A percentile compares a stretch with the other conserved stretches of the same genome.
These are phyloP conservation scores for Alitta virens DNA, from an alignment of 2,888 invertebrate genomes.

Conservation along the genomic window DNA sequence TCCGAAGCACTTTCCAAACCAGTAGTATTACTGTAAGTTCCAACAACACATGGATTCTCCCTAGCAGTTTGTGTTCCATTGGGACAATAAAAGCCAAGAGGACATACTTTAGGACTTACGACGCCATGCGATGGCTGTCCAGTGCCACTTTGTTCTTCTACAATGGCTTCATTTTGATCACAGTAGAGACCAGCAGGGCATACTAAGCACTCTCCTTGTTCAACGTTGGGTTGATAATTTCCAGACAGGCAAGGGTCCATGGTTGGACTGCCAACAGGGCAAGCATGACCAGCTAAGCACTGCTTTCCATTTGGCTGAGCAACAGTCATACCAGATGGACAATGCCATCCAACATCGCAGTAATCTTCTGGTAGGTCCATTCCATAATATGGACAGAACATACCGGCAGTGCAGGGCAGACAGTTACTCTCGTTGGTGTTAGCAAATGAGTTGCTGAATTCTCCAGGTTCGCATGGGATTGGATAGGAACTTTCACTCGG, in stretches of 20 bases:
- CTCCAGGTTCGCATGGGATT: constrained; percentile 44
- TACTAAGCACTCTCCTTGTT: constrained; percentile 37
- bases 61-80: constrained; percentile 43
- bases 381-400: constrained; percentile 39
- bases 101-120: constrained; percentile 49
- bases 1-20: constrained; percentile 39
- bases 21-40: constrained; percentile 49
- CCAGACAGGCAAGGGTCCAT: constrained; percentile 49
- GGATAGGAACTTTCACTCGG: constrained; percentile 41
- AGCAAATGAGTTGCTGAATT: constrained; percentile 39
- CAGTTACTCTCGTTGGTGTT: constrained; percentile 46
- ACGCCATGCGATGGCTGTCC: constrained; percentile 50
- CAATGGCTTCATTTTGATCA: constrained; percentile 49
- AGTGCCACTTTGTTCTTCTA: constrained; percentile 48
- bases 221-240: constrained; percentile 42
- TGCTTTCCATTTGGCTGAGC: constrained; percentile 47
- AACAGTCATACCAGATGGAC: constrained; percentile 47
- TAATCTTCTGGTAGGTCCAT: constrained; percentile 40
- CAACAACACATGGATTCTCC: constrained; percentile 48
- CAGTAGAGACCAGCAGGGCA: constrained; percentile 52
- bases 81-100: constrained; percentile 50
- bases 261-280: constrained; percentile 42
- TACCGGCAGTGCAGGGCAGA: constrained; percentile 50
- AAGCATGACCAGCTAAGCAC: constrained; percentile 49
- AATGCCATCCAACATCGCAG: constrained; percentile 46